Conservation (phyloP, 2,888 invertebrate species). For the Empis stercorea region DNA sequence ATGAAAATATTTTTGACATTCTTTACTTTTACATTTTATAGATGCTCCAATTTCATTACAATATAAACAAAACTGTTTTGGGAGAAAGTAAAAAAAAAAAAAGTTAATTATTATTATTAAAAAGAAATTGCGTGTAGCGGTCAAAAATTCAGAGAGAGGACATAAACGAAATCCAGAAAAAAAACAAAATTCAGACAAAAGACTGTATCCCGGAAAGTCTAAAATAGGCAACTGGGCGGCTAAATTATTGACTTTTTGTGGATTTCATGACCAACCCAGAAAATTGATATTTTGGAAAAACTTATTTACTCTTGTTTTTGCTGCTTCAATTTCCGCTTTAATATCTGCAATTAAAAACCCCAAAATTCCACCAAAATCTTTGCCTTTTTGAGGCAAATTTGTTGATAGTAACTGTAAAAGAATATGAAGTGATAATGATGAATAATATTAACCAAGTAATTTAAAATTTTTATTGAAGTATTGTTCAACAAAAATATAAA, state of each 20-base stretch:
- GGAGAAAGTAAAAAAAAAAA: too few species aligned
- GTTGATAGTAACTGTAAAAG: conserved; percentile 53
- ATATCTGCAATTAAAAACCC: conserved; percentile 65
- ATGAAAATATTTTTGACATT: conserved; percentile 23
- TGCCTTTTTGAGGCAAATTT: conserved; percentile 52
- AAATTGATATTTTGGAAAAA: too few species aligned
- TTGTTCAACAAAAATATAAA: too few species aligned
- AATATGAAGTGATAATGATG: too few species aligned
- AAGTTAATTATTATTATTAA: background rate
- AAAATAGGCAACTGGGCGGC: too few species aligned
- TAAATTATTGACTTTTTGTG: too few species aligned
- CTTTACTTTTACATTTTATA: conserved; percentile 22
- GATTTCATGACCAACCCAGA: too few species aligned
- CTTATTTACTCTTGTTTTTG: conserved; percentile 47
- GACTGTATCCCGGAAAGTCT: too few species aligned
- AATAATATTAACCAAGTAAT: too few species aligned
- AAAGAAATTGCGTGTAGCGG: background rate
- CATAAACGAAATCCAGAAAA: too few species aligned
- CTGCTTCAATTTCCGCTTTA: conserved; percentile 47
- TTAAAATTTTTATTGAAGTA: too few species aligned
- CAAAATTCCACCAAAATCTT: conserved; percentile 56
- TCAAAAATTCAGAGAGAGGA: background rate
- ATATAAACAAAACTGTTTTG: conserved; percentile 19
- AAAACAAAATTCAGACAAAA: too few species aligned
- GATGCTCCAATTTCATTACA: conserved; percentile 20